These are phyloP conservation scores for Drosophila monieri DNA, from an alignment of 2,888 invertebrate species.

Conservation along the genomic window DNA sequence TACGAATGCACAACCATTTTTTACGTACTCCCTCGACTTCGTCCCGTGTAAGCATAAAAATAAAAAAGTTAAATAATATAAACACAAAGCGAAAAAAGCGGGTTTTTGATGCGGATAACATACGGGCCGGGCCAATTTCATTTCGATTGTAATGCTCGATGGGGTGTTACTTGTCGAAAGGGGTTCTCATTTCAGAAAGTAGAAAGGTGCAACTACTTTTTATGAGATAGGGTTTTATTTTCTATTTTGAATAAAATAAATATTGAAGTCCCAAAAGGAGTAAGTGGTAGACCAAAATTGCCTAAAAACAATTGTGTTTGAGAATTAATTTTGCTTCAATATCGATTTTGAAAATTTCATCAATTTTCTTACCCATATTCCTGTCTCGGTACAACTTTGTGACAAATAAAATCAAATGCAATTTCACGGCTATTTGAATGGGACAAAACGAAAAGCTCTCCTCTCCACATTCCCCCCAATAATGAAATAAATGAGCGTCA, in stretches of 20 bases:
- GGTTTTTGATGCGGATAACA: conserved; percentile 43
- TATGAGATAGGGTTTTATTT: conserved; percentile 8
- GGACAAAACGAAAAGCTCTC: conserved; percentile 38
- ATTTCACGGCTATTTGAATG: conserved; percentile 74
- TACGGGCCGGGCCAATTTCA: conserved; percentile 68
- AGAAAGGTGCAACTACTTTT: conserved; percentile 17
- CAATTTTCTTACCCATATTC: conserved; percentile 1
- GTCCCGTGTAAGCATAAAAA: conserved; percentile 47
- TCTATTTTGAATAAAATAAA: conserved; percentile 1
- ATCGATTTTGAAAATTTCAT: conserved; percentile 9
- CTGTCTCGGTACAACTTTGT: conserved; percentile 7
- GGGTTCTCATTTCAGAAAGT: background rate
- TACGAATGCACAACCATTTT: conserved; percentile 24
- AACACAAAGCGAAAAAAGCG: conserved; percentile 58
- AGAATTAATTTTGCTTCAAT: background rate
- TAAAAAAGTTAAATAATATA: conserved; percentile 67
- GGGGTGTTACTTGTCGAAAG: background rate
- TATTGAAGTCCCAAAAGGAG: too few species aligned
- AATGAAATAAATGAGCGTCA: conserved; percentile 74
- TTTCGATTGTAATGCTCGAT: conserved; percentile 47
- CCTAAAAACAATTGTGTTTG: background rate
- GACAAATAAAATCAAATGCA: conserved; percentile 69
- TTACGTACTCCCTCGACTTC: conserved; percentile 30
- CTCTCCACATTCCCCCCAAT: conserved; percentile 37
- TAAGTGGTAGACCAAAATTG: background rate